phyloP scores from a whole-genome alignment of 2,888 invertebrate species.

The Machimus rusticus region DNA sequence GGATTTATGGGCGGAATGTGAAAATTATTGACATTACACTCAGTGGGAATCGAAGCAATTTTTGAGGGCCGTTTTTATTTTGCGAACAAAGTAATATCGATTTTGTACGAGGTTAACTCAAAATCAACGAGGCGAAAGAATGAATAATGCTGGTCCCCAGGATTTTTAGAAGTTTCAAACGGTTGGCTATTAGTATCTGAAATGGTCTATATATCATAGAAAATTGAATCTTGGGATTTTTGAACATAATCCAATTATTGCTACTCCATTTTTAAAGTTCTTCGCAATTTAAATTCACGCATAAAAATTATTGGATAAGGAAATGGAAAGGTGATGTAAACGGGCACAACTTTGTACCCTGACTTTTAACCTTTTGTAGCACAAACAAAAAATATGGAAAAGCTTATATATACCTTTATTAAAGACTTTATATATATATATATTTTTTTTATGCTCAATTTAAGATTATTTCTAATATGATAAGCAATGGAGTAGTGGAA shows the following conservation, averaged over 20 bases:
- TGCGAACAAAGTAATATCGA: neutral
- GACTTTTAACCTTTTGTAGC: neutral
- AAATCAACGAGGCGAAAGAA: neutral
- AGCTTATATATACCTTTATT: neutral
- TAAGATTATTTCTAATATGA: no score
- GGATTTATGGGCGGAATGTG: neutral
- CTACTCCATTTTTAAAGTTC: neutral
- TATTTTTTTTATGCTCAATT: no score
- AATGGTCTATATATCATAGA: neutral
- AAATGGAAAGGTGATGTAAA: neutral
- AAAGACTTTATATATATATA: neutral
- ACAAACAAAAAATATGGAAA: neutral
- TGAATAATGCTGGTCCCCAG: neutral
- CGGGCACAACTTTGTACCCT: neutral
- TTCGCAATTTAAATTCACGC: neutral
- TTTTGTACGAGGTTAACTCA: neutral
- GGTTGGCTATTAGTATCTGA: neutral
- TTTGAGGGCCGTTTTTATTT: neutral
- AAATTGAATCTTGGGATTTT: neutral
- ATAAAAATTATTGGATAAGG: neutral
- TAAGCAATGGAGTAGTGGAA: no score
- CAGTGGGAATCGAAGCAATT: neutral
- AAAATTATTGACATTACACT: neutral
- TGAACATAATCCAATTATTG: neutral
- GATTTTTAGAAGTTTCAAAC: neutral